phyloP scores from a whole-genome alignment of 2,797 vertebrate genomes.

The Spatula versicolor region DNA sequence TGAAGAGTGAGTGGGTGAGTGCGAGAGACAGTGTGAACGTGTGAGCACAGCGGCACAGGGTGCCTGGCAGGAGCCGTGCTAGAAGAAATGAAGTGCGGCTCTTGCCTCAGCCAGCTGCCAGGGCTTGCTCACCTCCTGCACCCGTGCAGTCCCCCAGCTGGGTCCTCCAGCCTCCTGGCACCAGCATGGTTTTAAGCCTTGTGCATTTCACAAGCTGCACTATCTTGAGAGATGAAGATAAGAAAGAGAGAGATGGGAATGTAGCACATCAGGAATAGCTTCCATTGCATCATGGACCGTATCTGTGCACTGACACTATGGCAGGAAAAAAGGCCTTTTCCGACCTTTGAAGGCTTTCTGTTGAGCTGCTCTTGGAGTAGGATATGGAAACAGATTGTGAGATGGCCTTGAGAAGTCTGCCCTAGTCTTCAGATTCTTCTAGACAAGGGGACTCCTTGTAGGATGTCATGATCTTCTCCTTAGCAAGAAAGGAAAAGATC shows the following conservation, averaged over 20 bases:
- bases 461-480: neutral
- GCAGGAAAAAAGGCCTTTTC: neutral
- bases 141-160: neutral
- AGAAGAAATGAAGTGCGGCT: neutral
- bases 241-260: neutral
- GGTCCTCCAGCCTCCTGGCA: neutral
- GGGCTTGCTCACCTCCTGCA: neutral
- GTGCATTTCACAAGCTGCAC: neutral
- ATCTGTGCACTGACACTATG: neutral
- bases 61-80: neutral
- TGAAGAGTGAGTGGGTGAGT: neutral
- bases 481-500: neutral
- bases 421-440: neutral
- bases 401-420: neutral
- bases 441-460: neutral
- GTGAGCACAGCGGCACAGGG: accelerated
- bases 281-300: neutral
- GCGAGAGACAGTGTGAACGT: accelerated
- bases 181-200: accelerated
- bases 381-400: neutral
- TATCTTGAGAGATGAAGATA: neutral
- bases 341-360: neutral
- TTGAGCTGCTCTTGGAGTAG: neutral
- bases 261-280: accelerated
- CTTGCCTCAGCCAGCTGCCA: neutral